A percentile compares a stretch with the other conserved stretches of the same genome.
These are phyloP conservation scores for Ormyrus thymus DNA, from an alignment of 2,888 invertebrate genomes.

Conservation along the genomic window DNA sequence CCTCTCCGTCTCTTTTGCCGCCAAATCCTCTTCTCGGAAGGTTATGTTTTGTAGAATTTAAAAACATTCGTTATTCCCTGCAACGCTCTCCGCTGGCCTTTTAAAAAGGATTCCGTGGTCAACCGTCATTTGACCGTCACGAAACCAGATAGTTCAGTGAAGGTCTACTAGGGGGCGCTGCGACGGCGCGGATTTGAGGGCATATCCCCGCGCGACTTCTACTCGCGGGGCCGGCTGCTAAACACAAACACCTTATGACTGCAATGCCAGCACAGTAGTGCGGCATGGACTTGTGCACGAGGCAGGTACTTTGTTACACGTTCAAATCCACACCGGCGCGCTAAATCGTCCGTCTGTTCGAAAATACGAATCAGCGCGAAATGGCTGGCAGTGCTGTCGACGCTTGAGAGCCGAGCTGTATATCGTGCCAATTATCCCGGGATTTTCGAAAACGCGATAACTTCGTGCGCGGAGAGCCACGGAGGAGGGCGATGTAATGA, in stretches of 20 bases:
- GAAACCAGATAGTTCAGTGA: conserved; percentile 1
- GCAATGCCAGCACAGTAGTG: conserved; percentile 65
- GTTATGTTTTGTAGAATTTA: conserved; percentile 36
- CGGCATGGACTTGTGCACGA: conserved; percentile 71
- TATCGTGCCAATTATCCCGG: too few relatives aligned
- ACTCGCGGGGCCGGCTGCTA: conserved; percentile 58
- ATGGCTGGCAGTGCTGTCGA: too few relatives aligned
- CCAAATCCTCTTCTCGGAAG: conserved; percentile 36
- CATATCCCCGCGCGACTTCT: too few relatives aligned
- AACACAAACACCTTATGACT: conserved; percentile 70
- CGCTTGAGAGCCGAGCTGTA: too few relatives aligned
- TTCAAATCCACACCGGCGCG: conserved; percentile 50
- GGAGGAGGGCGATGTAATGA: conserved; percentile 33
- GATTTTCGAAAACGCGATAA: too few relatives aligned
- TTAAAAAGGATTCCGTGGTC: neutral
- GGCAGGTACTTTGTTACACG: conserved; percentile 58
- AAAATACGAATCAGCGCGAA: too few relatives aligned
- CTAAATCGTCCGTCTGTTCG: neutral
- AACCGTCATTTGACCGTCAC: conserved; percentile 1
- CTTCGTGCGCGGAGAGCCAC: too few relatives aligned
- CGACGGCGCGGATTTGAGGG: neutral
- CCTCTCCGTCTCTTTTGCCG: conserved; percentile 36
- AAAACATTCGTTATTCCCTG: neutral
- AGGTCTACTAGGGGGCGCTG: conserved; percentile 26
- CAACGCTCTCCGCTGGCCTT: neutral